Conservation (phyloP, 2,888 invertebrate species). For the Scaptomyza flava region DNA sequence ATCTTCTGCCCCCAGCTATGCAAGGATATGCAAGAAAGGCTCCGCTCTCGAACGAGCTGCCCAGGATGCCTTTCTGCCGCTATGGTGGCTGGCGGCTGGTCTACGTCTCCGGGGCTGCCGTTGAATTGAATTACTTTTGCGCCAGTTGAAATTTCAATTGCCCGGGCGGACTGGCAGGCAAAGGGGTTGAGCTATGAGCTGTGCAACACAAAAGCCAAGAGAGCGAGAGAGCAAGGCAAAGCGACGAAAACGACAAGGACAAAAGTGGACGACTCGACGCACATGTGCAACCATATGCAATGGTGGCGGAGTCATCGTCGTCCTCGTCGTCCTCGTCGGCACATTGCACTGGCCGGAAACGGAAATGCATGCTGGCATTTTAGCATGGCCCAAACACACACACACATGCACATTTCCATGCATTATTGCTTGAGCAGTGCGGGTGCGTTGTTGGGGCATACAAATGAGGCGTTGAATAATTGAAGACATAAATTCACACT, state of each 20-base stretch:
- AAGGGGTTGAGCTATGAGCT: not conserved
- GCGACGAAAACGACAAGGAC: slow-evolving; percentile 30
- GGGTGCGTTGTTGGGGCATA: slow-evolving; percentile 39
- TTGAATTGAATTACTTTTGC: slow-evolving; percentile 82
- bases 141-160: slow-evolving; percentile 79
- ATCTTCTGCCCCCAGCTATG: slow-evolving; percentile 36
- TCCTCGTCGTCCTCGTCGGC: not conserved
- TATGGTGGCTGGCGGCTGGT: slow-evolving; percentile 38
- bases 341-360: slow-evolving; percentile 73
- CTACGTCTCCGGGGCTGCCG: slow-evolving; percentile 66
- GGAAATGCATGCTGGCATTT: slow-evolving; percentile 80
- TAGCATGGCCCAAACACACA: slow-evolving; percentile 55
- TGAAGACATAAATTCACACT: slow-evolving; percentile 80
- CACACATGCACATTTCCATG: not conserved
- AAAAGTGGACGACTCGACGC: slow-evolving; percentile 30
- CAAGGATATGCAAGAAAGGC: slow-evolving; percentile 57
- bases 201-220: slow-evolving; percentile 28
- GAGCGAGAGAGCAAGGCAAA: slow-evolving; percentile 5
- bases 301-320: slow-evolving; percentile 36
- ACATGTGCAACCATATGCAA: slow-evolving; percentile 74
- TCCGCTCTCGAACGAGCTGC: slow-evolving; percentile 8
- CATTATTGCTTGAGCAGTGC: not conserved
- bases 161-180: slow-evolving; percentile 33
- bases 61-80: slow-evolving; percentile 7
- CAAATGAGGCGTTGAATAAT: slow-evolving; percentile 82